Evolutionary conservation across 1,140 invertebrate genomes (phyloP), one percentile per base, ranked within the genome.

Genomic region (Drosophila takahashii): DNA sequence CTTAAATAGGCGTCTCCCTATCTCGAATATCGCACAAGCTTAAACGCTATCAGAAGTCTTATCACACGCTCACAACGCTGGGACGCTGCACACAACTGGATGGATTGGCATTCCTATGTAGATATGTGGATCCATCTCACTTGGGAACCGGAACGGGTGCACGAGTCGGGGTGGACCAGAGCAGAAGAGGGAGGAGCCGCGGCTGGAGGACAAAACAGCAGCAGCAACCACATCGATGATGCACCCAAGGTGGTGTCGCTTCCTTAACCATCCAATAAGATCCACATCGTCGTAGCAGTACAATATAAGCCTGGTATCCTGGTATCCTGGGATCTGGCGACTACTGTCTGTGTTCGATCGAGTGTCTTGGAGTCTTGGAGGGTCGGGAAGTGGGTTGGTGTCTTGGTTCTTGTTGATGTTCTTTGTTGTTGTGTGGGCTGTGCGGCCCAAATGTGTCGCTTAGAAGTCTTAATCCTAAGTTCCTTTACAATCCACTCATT

Each of bases 141-240:
- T 70, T 71, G 34, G 47, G 73, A 81, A 85, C 83, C 54, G 60
- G 81, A 89, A 70, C 61, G 79, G 81, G 79, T 83, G 84, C 83
- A 87, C 83, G 86, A 83, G 41, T 89, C 79, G 84, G 75, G 76
- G 84, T 71, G 84, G 84, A 71, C 79, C 84, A 87, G 83, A 87
- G 83, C 83, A 87, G 83, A 87, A 87, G 83, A 74, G 78, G 84
- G 76, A 83, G 83, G 34, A 59, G 83, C 83, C 83, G 79, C 83
- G 77, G 83, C 83, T 87, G 83, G 83, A 87, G 83, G 83, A 87
- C 83, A 87, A 87, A n/a, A 83, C 83, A 87, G 83, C 83, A 77
- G 83, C 79, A 67, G 84, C 83, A 76, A 83, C 83, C 84, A 87
- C 83, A 65, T 83, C 79, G 75, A 60, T 78, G 71, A 56, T 73